Evolutionary conservation across 2,888 invertebrate species (phyloP).

Genomic region (Pandemis cinnamomeana): DNA sequence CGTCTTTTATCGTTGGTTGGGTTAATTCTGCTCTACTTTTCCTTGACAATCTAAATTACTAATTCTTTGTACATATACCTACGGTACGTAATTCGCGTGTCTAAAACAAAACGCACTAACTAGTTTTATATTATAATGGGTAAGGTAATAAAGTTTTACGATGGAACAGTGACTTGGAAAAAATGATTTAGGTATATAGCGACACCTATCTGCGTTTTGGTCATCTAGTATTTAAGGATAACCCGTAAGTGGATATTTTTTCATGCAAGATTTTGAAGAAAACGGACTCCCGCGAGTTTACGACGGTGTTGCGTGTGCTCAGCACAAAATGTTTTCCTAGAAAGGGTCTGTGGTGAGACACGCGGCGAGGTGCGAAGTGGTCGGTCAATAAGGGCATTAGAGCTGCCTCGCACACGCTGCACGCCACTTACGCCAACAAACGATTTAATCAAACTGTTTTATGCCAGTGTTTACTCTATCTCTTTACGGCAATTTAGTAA

Average conservation of each 20-base stretch:
- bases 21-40: neutral
- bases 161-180: neutral
- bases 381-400: conserved; percentile 66
- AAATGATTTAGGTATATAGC: neutral
- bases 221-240: neutral
- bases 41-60: neutral
- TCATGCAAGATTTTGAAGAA: conserved; percentile 8
- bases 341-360: conserved; percentile 68
- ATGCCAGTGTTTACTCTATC: conserved; percentile 55
- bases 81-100: neutral
- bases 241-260: neutral
- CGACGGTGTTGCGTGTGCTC: conserved; percentile 58
- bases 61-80: neutral
- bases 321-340: conserved; percentile 67
- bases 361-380: conserved; percentile 75
- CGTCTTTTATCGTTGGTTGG: neutral
- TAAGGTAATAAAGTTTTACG: conserved; percentile 3
- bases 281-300: conserved; percentile 43
- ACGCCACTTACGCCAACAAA: conserved; percentile 65
- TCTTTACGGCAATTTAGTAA: conserved; percentile 53
- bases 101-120: neutral
- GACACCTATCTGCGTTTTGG: neutral
- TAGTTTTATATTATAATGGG: neutral
- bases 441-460: conserved; percentile 64
- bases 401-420: conserved; percentile 60